phyloP scores from a whole-genome alignment of 2,113 vertebrate genomes.

The Kobus ellipsiprymnus region DNA sequence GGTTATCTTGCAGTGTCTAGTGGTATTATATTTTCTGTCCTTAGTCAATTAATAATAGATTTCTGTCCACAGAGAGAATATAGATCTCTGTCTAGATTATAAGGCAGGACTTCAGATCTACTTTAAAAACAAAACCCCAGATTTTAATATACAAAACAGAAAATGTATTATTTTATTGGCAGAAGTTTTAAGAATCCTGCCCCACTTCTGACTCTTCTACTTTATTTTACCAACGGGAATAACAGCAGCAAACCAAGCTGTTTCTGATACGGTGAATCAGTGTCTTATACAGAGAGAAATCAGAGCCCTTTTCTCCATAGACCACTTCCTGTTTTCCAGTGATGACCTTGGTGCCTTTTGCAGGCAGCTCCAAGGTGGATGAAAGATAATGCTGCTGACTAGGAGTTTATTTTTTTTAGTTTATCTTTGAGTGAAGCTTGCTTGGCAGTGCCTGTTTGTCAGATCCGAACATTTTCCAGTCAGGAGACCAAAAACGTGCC shows the following conservation, averaged over 20 bases:
- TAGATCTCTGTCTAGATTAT: neutral
- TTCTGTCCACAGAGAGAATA: neutral
- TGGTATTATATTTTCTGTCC: neutral
- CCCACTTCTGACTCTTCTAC: neutral
- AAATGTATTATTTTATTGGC: neutral
- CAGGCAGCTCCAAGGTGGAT: neutral
- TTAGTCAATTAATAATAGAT: neutral
- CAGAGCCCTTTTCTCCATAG: neutral
- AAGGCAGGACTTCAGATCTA: neutral
- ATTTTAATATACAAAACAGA: neutral
- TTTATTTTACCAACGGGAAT: conserved; percentile 10
- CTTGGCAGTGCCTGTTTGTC: neutral
- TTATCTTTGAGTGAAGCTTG: neutral
- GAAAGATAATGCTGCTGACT: neutral
- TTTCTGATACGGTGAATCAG: conserved; percentile 29
- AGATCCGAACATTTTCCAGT: neutral
- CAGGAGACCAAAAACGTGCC: neutral
- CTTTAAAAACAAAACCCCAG: conserved; percentile 12
- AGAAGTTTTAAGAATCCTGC: neutral
- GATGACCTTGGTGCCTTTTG: neutral
- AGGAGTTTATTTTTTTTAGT: neutral
- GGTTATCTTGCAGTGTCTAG: neutral
- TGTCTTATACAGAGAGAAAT: neutral
- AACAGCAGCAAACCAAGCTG: neutral
- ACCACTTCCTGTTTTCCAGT: neutral